phyloP scores from a whole-genome alignment of 2,888 invertebrate species.

The Rhagonycha fulva region DNA sequence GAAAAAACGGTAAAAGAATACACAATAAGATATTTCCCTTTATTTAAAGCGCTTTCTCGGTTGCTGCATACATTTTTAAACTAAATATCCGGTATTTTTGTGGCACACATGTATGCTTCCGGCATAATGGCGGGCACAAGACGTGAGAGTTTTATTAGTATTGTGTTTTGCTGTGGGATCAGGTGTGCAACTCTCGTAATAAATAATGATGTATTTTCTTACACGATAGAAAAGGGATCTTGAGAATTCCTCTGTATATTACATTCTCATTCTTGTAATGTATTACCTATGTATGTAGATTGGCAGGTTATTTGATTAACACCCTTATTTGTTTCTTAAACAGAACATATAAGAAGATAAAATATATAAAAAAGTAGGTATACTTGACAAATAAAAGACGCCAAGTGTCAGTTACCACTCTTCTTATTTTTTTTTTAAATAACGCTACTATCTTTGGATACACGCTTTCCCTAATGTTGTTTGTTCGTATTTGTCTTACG shows the following conservation, averaged over 20 bases:
- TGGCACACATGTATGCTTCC: slow-evolving; percentile 36
- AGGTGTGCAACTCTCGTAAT: slow-evolving; percentile 30
- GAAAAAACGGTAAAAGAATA: slow-evolving; percentile 27
- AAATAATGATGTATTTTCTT: slow-evolving; percentile 33
- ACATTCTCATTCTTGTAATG: slow-evolving; percentile 12
- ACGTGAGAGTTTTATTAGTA: slow-evolving; percentile 41
- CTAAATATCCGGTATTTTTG: slow-evolving; percentile 35
- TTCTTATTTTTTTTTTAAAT: no score
- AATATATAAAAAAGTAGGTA: neutral
- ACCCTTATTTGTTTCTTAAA: neutral
- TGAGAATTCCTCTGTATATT: slow-evolving; percentile 14
- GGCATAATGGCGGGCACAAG: slow-evolving; percentile 33
- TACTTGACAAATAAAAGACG: no score
- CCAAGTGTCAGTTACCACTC: no score
- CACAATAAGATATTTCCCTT: slow-evolving; percentile 29
- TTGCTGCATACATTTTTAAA: slow-evolving; percentile 37
- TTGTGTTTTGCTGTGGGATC: slow-evolving; percentile 36
- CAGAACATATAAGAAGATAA: neutral
- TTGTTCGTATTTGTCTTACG: no score
- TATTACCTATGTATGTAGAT: neutral
- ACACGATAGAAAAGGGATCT: slow-evolving; percentile 19
- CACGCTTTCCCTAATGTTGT: no score
- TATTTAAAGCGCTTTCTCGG: slow-evolving; percentile 31
- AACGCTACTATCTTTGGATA: no score
- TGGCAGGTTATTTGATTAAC: slow-evolving; percentile 3